Conservation (phyloP, 2,888 invertebrate genomes). For the Pyrochroa serraticornis region DNA sequence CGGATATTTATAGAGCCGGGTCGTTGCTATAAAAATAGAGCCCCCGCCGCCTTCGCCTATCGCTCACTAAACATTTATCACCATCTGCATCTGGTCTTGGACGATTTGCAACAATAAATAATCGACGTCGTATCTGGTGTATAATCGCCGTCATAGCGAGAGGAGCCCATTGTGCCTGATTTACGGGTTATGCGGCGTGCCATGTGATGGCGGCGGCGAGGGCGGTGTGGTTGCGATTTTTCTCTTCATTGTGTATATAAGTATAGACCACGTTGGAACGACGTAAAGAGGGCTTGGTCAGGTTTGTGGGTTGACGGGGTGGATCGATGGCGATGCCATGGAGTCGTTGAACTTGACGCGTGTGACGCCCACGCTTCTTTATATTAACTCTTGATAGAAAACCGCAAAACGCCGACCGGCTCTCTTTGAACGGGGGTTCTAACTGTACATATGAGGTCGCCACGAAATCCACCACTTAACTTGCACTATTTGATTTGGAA, state of each 20-base stretch:
- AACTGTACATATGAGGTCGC: too few species aligned
- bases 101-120: slow-evolving; percentile 29
- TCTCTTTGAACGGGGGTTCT: too few species aligned
- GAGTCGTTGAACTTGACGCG: slow-evolving; percentile 49
- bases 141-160: slow-evolving; percentile 23
- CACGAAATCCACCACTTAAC: too few species aligned
- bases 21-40: slow-evolving; percentile 13
- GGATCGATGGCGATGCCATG: slow-evolving; percentile 39
- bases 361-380: slow-evolving; percentile 39
- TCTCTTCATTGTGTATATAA: slow-evolving; percentile 32
- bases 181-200: slow-evolving; percentile 18
- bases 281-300: slow-evolving; percentile 41
- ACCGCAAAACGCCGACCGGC: slow-evolving; percentile 13
- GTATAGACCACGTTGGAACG: slow-evolving; percentile 21
- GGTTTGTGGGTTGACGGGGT: slow-evolving; percentile 47
- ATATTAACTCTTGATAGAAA: slow-evolving; percentile 12
- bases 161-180: slow-evolving; percentile 28
- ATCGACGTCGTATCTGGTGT: slow-evolving; percentile 26
- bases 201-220: slow-evolving; percentile 22
- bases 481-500: too few species aligned
- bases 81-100: slow-evolving; percentile 26
- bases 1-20: slow-evolving; percentile 5
- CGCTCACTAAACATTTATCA: slow-evolving; percentile 20
- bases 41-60: not conserved
- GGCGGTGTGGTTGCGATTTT: slow-evolving; percentile 23